phyloP scores from a whole-genome alignment of 92 coral and sea anemone species.

The Epizoanthus stellaris region DNA sequence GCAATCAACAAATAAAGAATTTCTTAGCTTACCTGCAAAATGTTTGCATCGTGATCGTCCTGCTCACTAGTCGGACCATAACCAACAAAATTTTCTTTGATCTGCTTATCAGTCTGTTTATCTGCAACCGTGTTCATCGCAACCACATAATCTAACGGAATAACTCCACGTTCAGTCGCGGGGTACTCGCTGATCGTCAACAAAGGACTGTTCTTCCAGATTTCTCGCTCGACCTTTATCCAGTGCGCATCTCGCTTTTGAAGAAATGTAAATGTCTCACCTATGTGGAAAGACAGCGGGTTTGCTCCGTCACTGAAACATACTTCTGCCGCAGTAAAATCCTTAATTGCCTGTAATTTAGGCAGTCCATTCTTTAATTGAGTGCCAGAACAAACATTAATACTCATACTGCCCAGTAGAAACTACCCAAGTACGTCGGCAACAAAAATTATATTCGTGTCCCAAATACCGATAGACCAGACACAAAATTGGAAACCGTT shows the following conservation, averaged over 20 bases:
- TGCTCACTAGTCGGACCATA: not conserved
- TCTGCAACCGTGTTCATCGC: constrained; percentile 62
- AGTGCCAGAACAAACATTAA: constrained; percentile 47
- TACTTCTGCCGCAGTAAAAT: constrained; percentile 86
- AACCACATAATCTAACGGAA: constrained; percentile 82
- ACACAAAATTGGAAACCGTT: not conserved
- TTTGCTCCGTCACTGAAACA: constrained; percentile 87
- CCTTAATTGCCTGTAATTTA: constrained; percentile 80
- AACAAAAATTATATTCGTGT: not conserved
- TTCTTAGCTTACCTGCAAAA: constrained; percentile 60
- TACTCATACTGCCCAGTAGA: not conserved
- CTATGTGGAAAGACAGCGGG: constrained; percentile 88
- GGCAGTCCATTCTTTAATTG: constrained; percentile 49
- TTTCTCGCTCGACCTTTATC: constrained; percentile 87
- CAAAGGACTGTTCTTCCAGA: constrained; percentile 73
- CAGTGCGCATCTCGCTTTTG: constrained; percentile 81
- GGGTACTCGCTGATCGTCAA: constrained; percentile 73
- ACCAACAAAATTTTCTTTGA: too few relatives aligned
- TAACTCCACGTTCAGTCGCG: constrained; percentile 80
- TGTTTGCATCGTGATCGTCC: constrained; percentile 25
- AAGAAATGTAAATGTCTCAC: constrained; percentile 84
- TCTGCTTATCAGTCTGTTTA: constrained; percentile 2
- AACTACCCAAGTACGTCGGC: not conserved
- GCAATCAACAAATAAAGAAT: not conserved
- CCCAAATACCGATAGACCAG: constrained; percentile 18